Percentiles rank a stretch among this genome's conserved stretches.
Evolutionary conservation across 2,113 vertebrate genomes (phyloP).

Genomic region (Pelobates fuscus): DNA sequence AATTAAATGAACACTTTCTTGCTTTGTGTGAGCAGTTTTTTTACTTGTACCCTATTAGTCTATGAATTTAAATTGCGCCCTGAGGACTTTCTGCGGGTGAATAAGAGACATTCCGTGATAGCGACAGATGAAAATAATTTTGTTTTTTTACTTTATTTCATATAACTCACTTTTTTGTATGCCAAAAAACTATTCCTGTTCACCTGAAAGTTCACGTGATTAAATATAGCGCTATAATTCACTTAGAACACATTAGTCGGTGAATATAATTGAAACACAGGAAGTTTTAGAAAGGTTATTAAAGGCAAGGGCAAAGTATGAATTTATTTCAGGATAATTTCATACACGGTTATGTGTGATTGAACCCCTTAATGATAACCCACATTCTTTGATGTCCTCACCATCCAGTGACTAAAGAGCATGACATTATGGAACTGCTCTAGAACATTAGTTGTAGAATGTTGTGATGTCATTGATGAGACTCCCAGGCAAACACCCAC

Average conservation of each 20-base stretch:
- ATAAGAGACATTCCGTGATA: conserved; percentile 8
- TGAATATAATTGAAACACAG: conserved; percentile 56
- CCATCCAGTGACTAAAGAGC: too few species aligned
- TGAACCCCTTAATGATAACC: too few species aligned
- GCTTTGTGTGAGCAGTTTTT: conserved; percentile 63
- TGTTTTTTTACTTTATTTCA: conserved; percentile 24
- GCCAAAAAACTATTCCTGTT: conserved; percentile 57
- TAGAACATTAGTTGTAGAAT: too few species aligned
- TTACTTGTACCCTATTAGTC: conserved; percentile 60
- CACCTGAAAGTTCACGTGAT: conserved; percentile 60
- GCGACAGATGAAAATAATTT: conserved; percentile 32
- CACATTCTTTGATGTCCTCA: too few species aligned
- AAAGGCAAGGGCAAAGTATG: conserved; percentile 54
- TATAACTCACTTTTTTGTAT: conserved; percentile 46
- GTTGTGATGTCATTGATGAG: too few species aligned
- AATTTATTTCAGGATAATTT: conserved; percentile 51
- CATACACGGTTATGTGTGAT: too few species aligned
- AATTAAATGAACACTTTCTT: conserved; percentile 67
- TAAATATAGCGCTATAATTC: conserved; percentile 63
- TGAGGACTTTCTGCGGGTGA: conserved; percentile 13
- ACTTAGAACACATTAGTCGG: conserved; percentile 49
- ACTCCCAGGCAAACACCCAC: too few species aligned
- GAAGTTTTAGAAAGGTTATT: conserved; percentile 53
- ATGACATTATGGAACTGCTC: too few species aligned
- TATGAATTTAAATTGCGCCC: conserved; percentile 57